Percentiles rank a stretch among this genome's conserved stretches.
Evolutionary conservation across 2,113 vertebrate species (phyloP).

Genomic region (Crotalus helleri): DNA sequence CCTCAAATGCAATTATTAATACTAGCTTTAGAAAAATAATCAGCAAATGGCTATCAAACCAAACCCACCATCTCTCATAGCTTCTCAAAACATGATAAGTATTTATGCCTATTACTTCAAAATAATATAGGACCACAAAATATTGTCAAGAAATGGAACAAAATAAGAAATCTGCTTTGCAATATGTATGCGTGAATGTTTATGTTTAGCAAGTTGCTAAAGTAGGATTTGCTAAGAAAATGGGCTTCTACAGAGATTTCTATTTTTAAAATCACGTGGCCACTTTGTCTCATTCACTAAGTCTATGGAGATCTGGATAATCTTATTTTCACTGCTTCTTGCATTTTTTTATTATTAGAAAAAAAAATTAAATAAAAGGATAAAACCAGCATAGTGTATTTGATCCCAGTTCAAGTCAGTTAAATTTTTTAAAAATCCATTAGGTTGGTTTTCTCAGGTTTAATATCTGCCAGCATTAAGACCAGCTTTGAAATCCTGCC

Average conservation of each 20-base stretch:
- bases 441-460: not conserved
- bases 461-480: not conserved
- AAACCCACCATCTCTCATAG: not conserved
- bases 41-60: not conserved
- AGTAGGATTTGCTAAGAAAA: not conserved
- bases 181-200: not conserved
- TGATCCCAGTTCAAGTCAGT: not conserved
- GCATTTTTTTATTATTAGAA: not conserved
- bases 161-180: not conserved
- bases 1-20: not conserved
- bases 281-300: not conserved
- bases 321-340: not conserved
- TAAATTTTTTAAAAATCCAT: not conserved
- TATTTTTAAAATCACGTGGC: not conserved
- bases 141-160: not conserved
- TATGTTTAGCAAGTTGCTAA: not conserved
- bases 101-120: not conserved
- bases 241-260: not conserved
- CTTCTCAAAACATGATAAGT: not conserved
- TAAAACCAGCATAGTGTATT: not conserved
- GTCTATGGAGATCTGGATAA: not conserved
- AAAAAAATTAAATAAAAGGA: not conserved
- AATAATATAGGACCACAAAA: not conserved
- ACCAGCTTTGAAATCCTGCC: not conserved
- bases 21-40: not conserved